A percentile compares a stretch with the other conserved stretches of the same genome.
Conservation (phyloP, 2,888 invertebrate species). For the Ennomos erosarius region DNA sequence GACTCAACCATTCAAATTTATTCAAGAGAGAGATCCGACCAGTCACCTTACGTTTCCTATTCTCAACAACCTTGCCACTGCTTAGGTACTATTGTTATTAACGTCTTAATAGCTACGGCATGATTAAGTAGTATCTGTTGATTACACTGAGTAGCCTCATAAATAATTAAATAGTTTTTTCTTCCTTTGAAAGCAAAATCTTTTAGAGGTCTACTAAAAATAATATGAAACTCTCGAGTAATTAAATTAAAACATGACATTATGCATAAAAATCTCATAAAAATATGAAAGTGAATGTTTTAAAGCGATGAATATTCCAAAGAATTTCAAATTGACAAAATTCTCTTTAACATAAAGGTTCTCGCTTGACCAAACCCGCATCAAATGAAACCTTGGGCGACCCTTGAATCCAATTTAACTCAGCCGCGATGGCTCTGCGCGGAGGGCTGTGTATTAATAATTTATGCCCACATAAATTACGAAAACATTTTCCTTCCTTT, state of each 20-base stretch:
- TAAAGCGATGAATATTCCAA: constrained; percentile 42
- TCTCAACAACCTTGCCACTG: not conserved
- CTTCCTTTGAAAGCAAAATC: no score
- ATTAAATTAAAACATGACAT: constrained; percentile 20
- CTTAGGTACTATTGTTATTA: no score
- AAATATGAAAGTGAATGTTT: constrained; percentile 38
- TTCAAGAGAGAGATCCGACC: constrained; percentile 50
- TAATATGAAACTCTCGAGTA: not conserved
- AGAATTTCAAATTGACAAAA: constrained; percentile 58
- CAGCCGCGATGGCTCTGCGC: constrained; percentile 58
- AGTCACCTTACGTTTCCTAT: not conserved
- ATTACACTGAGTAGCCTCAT: no score
- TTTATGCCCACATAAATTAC: constrained; percentile 71
- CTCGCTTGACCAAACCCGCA: constrained; percentile 62
- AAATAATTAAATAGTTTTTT: no score
- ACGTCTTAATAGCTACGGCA: no score
- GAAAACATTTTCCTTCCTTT: constrained; percentile 61
- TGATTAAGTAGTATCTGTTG: no score
- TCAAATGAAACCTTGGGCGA: constrained; percentile 67
- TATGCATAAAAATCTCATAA: constrained; percentile 25
- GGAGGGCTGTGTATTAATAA: constrained; percentile 63
- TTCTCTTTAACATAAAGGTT: constrained; percentile 57
- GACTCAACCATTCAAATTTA: constrained; percentile 72
- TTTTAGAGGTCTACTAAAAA: not conserved
- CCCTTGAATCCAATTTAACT: constrained; percentile 76